phyloP scores from a whole-genome alignment of 2,888 invertebrate species.

The Xestoiulus laeticollis region DNA sequence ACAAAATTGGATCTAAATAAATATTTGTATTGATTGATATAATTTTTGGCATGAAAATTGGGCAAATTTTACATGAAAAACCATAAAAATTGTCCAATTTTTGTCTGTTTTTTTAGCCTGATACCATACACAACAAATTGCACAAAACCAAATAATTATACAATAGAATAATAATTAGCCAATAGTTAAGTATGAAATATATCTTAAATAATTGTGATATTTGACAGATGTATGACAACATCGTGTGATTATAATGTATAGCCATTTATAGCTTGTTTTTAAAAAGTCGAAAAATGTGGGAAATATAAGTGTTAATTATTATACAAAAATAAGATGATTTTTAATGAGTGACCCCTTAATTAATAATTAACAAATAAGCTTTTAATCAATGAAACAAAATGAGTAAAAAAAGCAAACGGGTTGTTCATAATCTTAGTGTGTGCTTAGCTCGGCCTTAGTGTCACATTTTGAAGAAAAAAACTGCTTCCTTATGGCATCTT shows the following conservation, averaged over 20 bases:
- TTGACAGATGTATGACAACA: neutral
- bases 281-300: neutral
- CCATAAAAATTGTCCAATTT: no score
- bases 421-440: conserved; percentile 6
- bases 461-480: conserved; percentile 26
- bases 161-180: neutral
- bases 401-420: conserved; percentile 16
- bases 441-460: neutral
- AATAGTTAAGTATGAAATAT: neutral
- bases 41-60: no score
- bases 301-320: neutral
- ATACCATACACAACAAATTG: neutral
- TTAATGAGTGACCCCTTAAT: neutral
- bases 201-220: conserved; percentile 26
- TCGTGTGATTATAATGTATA: neutral
- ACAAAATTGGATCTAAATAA: no score
- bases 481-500: neutral
- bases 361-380: neutral
- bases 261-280: neutral
- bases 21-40: no score
- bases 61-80: no score
- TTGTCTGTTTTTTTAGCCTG: neutral
- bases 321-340: neutral
- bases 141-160: neutral
- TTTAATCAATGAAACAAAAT: neutral